Percentiles rank a stretch among this genome's conserved stretches.
phyloP scores from a whole-genome alignment of 1,140 invertebrate genomes.

The Drosophila pandora region DNA sequence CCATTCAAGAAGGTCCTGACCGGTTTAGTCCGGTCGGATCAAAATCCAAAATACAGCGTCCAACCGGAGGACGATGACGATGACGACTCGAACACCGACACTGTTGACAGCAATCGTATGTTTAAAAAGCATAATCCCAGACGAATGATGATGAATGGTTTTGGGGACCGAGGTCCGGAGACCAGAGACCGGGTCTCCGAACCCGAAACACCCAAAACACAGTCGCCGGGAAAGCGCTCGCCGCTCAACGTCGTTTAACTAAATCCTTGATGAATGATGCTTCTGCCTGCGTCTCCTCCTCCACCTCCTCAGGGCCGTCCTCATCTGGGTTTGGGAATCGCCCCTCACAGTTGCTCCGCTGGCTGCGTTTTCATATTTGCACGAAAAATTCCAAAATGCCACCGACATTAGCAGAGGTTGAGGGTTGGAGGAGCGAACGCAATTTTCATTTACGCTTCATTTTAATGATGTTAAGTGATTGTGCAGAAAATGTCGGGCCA shows the following conservation, averaged over 20 bases:
- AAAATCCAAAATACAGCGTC: not conserved
- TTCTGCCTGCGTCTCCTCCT: constrained; percentile 22
- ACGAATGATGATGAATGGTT: constrained; percentile 81
- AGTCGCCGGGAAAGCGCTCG: constrained; percentile 31
- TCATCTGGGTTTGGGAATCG: constrained; percentile 7
- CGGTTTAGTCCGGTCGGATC: constrained; percentile 2
- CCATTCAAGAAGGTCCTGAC: constrained; percentile 25
- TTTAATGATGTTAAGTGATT: constrained; percentile 82
- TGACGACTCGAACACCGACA: constrained; percentile 66
- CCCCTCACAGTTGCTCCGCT: constrained; percentile 15
- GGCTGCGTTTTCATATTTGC: constrained; percentile 72
- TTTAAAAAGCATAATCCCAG: constrained; percentile 82
- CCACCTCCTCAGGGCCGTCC: not conserved
- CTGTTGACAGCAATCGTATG: constrained; percentile 82
- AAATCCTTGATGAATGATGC: constrained; percentile 82
- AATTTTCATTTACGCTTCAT: constrained; percentile 82
- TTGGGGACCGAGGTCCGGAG: constrained; percentile 12
- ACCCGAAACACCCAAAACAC: constrained; percentile 23
- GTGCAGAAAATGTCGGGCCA: constrained; percentile 72
- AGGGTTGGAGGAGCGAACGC: constrained; percentile 49
- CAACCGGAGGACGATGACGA: constrained; percentile 23
- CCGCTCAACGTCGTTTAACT: constrained; percentile 78
- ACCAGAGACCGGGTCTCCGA: not conserved
- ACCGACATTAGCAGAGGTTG: constrained; percentile 65
- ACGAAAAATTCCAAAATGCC: constrained; percentile 71